Base-by-base conservation (phyloP, 2,888 invertebrate species). In the Agonopterix arenella region DNA sequence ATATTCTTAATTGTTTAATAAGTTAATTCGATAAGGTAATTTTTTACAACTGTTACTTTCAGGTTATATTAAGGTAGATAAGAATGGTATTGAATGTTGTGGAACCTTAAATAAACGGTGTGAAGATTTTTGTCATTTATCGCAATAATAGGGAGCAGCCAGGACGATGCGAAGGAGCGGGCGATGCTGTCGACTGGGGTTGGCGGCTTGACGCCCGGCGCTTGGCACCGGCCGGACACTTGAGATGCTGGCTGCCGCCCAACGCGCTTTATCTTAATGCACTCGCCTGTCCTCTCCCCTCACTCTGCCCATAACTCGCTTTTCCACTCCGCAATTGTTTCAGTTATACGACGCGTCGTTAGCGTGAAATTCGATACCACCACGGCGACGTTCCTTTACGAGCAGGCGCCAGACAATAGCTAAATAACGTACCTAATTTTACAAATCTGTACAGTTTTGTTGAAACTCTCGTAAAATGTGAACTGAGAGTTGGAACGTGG, bases 221-320 rank as follows among this genome's bases (percentile, higher is more conserved):
- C 70, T 82, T 84, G 81, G 84, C 84, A 78, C 60, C 62, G 61
- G 64, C 63, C 62, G 77, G 79, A 75, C 77, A 84, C 85, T 86
- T 73, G 80, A 85, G 84, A 82, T 78, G 78, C 78, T 86, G 88
- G 84, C 85, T 61, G 58, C 59, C 68, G 70, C 82, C 86, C 85
- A 86, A 84, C 66, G 60, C 77, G 77, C 76, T 84, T 81, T 81
- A 80, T 84, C 84, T 85, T 83, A 85, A 83, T 85, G 80, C 76
- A 80, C 80, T 81, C 73, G 74, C 71, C 73, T 76, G 80, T 82
- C 80, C 71, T 64, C 70, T 77, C 66, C 67, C 70, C 68, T 83
- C 76, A 71, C 72, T 69, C 58, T 69, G 63, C 60, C 69, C 72
- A 76, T 80, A 79, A 82, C 81, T 83, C 67, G 74, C 69, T 70